A percentile compares a stretch with the other conserved stretches of the same genome.
These are phyloP conservation scores for Suricata suricatta DNA, from an alignment of 2,113 vertebrate species.

Conservation along the genomic window DNA sequence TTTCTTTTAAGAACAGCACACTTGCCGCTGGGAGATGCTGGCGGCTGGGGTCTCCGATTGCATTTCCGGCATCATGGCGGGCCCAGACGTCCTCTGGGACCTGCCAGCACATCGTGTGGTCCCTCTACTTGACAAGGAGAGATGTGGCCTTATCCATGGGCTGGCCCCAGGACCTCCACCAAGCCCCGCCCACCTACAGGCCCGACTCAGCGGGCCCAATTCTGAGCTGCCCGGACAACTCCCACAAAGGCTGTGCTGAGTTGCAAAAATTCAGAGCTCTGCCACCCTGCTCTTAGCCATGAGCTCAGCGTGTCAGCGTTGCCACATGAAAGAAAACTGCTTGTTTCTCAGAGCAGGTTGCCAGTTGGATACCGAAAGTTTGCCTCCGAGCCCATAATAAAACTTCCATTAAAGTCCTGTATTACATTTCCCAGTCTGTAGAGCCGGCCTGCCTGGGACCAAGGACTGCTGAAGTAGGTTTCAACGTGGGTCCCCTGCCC, in stretches of 20 bases:
- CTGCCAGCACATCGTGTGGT: not conserved
- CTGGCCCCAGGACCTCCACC: not conserved
- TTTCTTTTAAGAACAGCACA: conserved; percentile 15
- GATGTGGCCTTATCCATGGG: not conserved
- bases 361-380: conserved; percentile 59
- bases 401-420: conserved; percentile 59
- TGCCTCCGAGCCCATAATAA: conserved; percentile 61
- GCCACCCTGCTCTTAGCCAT: not conserved
- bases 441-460: not conserved
- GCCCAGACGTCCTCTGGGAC: not conserved
- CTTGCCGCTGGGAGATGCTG: not conserved
- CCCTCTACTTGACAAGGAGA: not conserved
- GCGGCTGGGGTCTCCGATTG: not conserved
- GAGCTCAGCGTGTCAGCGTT: conserved; percentile 61
- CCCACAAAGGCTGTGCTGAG: conserved; percentile 52
- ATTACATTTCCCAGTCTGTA: conserved; percentile 53
- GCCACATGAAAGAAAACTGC: conserved; percentile 72
- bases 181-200: not conserved
- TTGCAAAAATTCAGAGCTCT: conserved; percentile 32
- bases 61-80: not conserved
- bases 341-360: conserved; percentile 62
- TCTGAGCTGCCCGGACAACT: conserved; percentile 35
- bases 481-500: not conserved
- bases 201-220: not conserved
- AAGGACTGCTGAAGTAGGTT: not conserved